A percentile compares a stretch with the other conserved stretches of the same genome.
Conservation (phyloP, 2,797 vertebrate species). For the Acropternis orthonyx region DNA sequence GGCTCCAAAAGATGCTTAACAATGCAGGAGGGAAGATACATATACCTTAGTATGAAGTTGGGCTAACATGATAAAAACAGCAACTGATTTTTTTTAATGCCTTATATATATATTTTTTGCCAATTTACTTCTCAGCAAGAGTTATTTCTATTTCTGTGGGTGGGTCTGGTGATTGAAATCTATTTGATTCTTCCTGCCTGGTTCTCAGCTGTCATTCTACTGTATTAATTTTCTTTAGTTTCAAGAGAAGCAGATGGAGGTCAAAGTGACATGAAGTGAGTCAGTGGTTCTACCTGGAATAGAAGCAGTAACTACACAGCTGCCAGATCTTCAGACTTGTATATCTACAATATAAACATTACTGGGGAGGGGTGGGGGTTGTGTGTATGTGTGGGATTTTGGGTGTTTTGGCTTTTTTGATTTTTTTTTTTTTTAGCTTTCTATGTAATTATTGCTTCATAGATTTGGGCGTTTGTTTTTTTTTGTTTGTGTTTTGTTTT, state of each 20-base stretch:
- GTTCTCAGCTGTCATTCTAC: background rate
- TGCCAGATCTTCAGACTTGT: background rate
- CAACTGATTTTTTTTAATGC: background rate
- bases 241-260: background rate
- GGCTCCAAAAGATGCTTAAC: background rate
- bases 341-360: background rate
- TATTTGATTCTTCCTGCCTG: background rate
- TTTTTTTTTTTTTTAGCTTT: background rate
- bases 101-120: background rate
- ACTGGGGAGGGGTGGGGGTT: rapidly evolving
- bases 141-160: background rate
- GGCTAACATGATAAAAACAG: background rate
- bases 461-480: background rate
- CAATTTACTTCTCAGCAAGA: background rate
- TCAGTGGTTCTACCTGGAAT: background rate
- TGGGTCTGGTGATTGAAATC: background rate
- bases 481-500: too few species aligned
- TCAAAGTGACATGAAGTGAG: background rate
- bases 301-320: background rate
- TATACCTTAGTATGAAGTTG: background rate
- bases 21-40: background rate
- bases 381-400: rapidly evolving
- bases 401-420: background rate
- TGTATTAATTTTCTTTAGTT: background rate
- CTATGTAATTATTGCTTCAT: background rate